These are phyloP conservation scores for Cephus sareptanus DNA, from an alignment of 2,888 invertebrate genomes.

Conservation along the genomic window DNA sequence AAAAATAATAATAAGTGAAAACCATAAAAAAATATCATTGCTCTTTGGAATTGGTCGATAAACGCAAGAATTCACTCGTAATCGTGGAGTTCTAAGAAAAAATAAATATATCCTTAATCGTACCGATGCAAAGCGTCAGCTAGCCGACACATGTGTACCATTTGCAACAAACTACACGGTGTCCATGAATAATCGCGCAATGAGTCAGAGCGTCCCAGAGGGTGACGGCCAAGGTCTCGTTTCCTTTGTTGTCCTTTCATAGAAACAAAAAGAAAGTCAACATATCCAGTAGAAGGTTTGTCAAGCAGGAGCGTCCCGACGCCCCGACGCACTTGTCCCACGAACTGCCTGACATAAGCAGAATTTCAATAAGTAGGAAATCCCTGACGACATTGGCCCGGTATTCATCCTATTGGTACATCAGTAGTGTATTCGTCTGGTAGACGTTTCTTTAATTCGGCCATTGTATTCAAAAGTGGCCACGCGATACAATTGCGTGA, in stretches of 20 bases:
- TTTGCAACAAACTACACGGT: not conserved
- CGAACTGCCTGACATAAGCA: not conserved
- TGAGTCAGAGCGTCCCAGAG: not conserved
- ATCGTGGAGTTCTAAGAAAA: not conserved
- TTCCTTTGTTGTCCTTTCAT: not conserved
- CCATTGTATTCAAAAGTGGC: not conserved
- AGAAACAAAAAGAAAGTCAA: not conserved
- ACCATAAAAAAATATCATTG: not conserved
- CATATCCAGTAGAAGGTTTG: not conserved
- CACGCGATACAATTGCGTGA: not conserved
- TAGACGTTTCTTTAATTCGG: not conserved
- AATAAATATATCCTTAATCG: not conserved
- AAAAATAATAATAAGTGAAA: not conserved
- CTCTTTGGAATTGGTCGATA: not conserved
- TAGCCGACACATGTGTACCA: not conserved
- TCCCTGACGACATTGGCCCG: not conserved
- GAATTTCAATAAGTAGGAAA: not conserved
- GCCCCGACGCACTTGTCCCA: not conserved
- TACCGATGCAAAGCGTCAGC: not conserved
- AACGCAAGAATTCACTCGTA: not conserved
- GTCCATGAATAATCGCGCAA: not conserved
- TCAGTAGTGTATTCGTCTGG: not conserved
- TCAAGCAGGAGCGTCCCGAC: not conserved
- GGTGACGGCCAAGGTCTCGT: not conserved
- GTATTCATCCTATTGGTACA: not conserved